phyloP scores from a whole-genome alignment of 2,797 vertebrate species.

The Prunella strophiata region DNA sequence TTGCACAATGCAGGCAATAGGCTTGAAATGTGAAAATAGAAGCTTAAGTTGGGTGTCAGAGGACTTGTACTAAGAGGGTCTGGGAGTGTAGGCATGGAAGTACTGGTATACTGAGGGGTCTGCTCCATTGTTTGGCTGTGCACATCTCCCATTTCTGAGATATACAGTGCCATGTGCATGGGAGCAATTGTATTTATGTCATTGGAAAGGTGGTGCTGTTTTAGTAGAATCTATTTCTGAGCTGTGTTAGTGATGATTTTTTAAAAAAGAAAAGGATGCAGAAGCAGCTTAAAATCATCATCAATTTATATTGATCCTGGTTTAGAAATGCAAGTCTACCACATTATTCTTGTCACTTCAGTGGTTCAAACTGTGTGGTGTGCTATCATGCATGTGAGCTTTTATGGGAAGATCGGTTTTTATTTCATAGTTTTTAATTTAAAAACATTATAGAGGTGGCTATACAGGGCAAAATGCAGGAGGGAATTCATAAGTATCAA shows the following conservation, averaged over 20 bases:
- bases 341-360: not conserved
- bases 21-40: not conserved
- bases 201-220: not conserved
- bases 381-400: not conserved
- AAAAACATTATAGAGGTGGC: not conserved
- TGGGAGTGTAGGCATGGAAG: not conserved
- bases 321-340: not conserved
- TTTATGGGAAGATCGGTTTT: not conserved
- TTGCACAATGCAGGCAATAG: not conserved
- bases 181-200: not conserved
- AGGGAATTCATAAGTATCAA: not conserved
- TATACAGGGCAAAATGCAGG: not conserved
- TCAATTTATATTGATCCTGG: not conserved
- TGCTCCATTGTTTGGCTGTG: not conserved
- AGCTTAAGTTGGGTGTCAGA: not conserved
- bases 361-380: not conserved
- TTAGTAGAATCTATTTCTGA: not conserved
- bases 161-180: not conserved
- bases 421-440: not conserved
- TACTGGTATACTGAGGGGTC: fast-evolving
- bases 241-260: not conserved
- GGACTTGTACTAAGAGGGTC: not conserved
- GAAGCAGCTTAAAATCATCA: not conserved
- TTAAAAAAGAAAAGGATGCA: not conserved
- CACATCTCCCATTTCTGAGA: not conserved